A percentile compares a stretch with the other conserved stretches of the same genome.
Conservation (phyloP, 2,113 vertebrate genomes). For the Agapornis roseicollis region DNA sequence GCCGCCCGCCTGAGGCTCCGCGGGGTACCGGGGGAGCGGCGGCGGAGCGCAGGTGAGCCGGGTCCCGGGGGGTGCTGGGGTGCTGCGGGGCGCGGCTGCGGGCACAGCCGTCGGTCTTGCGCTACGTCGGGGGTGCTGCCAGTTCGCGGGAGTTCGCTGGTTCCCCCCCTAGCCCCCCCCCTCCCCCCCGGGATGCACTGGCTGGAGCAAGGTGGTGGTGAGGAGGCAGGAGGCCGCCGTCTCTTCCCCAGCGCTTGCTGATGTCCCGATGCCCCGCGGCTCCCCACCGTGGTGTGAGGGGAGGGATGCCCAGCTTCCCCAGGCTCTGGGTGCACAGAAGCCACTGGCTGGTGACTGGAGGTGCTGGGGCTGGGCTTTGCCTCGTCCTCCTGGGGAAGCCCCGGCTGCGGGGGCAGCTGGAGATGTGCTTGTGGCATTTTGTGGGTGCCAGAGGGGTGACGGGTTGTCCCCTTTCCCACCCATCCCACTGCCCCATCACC, state of each 20-base stretch:
- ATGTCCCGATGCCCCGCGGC: not conserved
- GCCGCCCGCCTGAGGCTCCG: not conserved
- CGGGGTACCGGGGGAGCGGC: not conserved
- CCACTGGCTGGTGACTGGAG: not conserved
- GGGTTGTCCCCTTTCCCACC: not conserved
- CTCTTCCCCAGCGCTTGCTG: not conserved
- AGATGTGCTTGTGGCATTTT: not conserved
- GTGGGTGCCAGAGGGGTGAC: not conserved
- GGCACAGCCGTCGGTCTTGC: not conserved
- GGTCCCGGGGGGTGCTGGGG: not conserved
- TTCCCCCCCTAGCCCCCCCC: not conserved
- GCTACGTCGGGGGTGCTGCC: not conserved
- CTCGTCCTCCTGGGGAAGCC: not conserved
- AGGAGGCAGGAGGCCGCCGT: not conserved
- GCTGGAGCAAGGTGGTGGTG: not conserved
- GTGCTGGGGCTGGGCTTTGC: not conserved
- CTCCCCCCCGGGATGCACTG: not conserved
- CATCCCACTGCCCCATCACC: not conserved
- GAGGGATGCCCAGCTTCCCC: not conserved
- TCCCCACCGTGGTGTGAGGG: not conserved
- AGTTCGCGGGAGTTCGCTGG: not conserved
- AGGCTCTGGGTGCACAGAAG: not conserved
- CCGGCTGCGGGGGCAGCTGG: not conserved
- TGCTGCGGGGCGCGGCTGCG: not conserved
- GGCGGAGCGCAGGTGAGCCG: constrained; percentile 14